phyloP scores from a whole-genome alignment of 2,888 invertebrate genomes.

The Drosophila mercatorum region DNA sequence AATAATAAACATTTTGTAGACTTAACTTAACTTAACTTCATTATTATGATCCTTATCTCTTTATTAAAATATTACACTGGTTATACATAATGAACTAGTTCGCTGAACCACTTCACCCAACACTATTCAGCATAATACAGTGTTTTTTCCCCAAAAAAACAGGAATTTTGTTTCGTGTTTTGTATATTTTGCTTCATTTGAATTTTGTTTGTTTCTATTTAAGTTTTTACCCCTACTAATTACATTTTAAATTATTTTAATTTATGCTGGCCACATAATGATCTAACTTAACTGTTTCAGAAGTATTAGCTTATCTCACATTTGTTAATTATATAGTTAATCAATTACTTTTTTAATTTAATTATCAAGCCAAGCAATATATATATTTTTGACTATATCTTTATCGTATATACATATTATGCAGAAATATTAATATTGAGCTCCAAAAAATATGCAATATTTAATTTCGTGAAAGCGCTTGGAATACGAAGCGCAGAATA shows the following conservation, averaged over 20 bases:
- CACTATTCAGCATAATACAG: background rate
- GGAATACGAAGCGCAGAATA: background rate
- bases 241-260: background rate
- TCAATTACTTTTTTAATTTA: no score
- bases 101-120: background rate
- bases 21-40: no score
- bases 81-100: background rate
- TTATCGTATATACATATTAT: no score
- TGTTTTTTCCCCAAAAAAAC: background rate
- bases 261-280: background rate
- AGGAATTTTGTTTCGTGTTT: background rate
- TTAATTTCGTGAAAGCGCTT: background rate
- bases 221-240: background rate
- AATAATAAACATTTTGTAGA: background rate
- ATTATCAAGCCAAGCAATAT: background rate
- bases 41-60: no score
- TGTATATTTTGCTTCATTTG: background rate
- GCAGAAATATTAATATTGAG: background rate
- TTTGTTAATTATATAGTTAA: no score
- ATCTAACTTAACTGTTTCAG: background rate
- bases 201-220: background rate
- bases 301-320: no score
- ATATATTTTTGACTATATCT: no score
- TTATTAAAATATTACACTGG: background rate
- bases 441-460: constrained; percentile 26